These are phyloP conservation scores for Xiphophorus hellerii DNA, from an alignment of 2,113 vertebrate species.

Conservation along the genomic window DNA sequence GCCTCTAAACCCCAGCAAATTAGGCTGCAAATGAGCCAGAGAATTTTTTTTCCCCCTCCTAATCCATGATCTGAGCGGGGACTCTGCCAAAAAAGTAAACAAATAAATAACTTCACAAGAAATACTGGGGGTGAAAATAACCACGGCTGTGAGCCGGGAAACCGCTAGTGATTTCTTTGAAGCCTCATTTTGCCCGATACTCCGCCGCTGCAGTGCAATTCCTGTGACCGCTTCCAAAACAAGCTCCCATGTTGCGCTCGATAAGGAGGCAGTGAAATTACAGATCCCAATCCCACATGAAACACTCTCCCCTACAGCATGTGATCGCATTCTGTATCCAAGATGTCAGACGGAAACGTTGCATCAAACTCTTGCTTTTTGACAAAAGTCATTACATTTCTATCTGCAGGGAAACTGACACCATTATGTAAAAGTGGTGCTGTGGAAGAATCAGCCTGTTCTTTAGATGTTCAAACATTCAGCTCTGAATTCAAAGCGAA, in stretches of 20 bases:
- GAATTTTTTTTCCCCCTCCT: conserved; percentile 70
- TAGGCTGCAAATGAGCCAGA: conserved; percentile 80
- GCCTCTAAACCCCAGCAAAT: conserved; percentile 78
- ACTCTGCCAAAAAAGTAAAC: conserved; percentile 69
- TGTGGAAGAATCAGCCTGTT: not conserved
- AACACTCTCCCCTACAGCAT: conserved; percentile 39
- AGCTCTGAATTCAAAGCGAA: not conserved
- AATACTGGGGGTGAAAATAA: conserved; percentile 65
- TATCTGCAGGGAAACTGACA: conserved; percentile 8
- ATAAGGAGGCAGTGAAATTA: conserved; percentile 51
- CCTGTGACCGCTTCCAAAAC: conserved; percentile 47
- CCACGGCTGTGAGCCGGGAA: conserved; percentile 55
- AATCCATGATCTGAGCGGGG: conserved; percentile 78
- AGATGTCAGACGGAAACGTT: conserved; percentile 38
- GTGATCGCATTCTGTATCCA: conserved; percentile 40
- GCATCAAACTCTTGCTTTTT: conserved; percentile 41
- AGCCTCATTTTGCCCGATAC: conserved; percentile 58
- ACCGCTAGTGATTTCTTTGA: conserved; percentile 61
- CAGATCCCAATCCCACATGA: conserved; percentile 31
- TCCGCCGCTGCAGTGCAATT: conserved; percentile 24
- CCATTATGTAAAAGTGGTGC: not conserved
- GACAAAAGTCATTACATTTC: conserved; percentile 25
- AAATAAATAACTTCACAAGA: conserved; percentile 75
- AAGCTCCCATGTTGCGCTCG: conserved; percentile 50
- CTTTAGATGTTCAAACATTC: not conserved